These are phyloP conservation scores for Bubalus kerabau DNA, from an alignment of 2,113 vertebrate genomes.

Conservation along the genomic window DNA sequence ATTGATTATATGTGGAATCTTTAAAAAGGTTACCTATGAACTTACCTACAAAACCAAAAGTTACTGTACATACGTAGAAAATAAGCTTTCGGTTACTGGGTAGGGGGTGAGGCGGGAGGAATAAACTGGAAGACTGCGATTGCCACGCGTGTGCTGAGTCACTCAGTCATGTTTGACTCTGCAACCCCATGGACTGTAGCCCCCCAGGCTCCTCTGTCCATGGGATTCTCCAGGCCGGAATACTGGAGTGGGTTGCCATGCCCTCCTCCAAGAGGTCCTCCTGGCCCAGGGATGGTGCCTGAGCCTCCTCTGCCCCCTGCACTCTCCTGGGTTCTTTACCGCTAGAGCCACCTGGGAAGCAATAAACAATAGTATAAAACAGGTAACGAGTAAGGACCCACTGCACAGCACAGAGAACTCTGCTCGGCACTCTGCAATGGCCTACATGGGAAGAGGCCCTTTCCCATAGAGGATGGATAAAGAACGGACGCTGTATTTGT, in stretches of 20 bases:
- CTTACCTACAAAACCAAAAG: background rate
- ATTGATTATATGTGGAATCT: background rate
- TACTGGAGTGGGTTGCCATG: background rate
- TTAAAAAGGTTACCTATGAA: background rate
- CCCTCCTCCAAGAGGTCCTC: background rate
- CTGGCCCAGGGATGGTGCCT: background rate
- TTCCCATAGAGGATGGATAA: no score
- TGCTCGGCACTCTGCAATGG: background rate
- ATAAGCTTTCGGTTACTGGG: background rate
- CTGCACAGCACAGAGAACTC: accelerated
- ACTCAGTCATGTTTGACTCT: background rate
- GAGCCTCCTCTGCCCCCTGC: background rate
- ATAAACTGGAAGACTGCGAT: background rate
- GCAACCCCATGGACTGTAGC: background rate
- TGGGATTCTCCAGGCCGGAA: background rate
- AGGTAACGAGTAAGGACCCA: background rate
- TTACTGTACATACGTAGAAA: accelerated
- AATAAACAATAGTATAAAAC: accelerated
- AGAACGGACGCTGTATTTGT: accelerated
- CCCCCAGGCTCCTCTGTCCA: background rate
- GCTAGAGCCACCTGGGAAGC: background rate
- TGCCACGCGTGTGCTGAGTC: background rate
- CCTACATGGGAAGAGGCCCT: background rate
- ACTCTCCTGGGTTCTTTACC: background rate
- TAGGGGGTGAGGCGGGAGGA: background rate